phyloP scores from a whole-genome alignment of 2,888 invertebrate genomes.

The Xanthorhoe designata region DNA sequence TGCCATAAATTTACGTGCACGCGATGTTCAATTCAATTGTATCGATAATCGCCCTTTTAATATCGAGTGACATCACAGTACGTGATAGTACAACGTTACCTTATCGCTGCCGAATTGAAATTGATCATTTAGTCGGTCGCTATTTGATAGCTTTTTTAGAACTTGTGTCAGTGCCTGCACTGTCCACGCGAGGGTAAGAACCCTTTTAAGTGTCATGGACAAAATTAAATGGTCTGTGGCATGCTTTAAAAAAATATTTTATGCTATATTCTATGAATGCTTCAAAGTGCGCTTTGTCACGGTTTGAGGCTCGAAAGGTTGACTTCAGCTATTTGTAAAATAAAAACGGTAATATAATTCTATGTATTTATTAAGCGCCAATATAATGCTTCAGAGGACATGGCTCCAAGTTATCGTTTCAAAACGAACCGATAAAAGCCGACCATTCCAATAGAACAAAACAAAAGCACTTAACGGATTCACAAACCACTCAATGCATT shows the following conservation, averaged over 20 bases:
- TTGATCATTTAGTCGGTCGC: slow-evolving; percentile 53
- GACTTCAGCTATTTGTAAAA: not conserved
- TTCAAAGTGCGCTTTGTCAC: slow-evolving; percentile 1
- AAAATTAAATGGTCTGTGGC: not conserved
- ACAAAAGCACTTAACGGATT: slow-evolving; percentile 69
- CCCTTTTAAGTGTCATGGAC: slow-evolving; percentile 7
- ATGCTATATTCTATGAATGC: not conserved
- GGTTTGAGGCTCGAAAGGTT: not conserved
- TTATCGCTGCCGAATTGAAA: slow-evolving; percentile 64
- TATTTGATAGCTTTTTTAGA: slow-evolving; percentile 28
- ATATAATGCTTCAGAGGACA: slow-evolving; percentile 13
- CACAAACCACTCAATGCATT: slow-evolving; percentile 67
- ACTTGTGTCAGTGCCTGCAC: not conserved
- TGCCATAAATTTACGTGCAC: slow-evolving; percentile 53
- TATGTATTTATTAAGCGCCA: not conserved
- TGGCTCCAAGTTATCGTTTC: slow-evolving; percentile 9
- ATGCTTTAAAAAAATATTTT: not conserved
- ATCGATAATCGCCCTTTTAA: slow-evolving; percentile 69
- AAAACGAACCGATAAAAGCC: slow-evolving; percentile 34
- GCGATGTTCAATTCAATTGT: slow-evolving; percentile 72
- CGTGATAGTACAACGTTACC: slow-evolving; percentile 67
- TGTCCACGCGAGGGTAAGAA: slow-evolving; percentile 1
- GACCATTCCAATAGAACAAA: slow-evolving; percentile 28
- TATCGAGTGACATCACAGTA: slow-evolving; percentile 53
- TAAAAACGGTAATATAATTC: not conserved